Evolutionary conservation across 2,888 invertebrate species (phyloP).

Genomic region (Schizaphis graminum): DNA sequence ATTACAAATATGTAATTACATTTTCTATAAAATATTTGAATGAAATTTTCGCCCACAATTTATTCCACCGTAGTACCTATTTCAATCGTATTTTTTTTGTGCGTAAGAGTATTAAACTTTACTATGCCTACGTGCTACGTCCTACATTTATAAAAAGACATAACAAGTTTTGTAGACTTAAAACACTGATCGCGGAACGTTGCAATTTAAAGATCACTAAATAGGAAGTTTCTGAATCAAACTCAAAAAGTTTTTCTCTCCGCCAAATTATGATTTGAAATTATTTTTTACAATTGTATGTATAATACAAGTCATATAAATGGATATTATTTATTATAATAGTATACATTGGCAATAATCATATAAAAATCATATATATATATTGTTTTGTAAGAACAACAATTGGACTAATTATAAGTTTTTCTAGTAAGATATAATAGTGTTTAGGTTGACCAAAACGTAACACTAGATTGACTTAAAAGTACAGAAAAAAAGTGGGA

Average conservation of each 20-base stretch:
- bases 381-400: no score
- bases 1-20: no score
- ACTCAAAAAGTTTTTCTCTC: neutral
- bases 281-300: neutral
- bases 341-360: neutral
- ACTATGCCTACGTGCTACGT: neutral
- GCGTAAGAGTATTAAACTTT: neutral
- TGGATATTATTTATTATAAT: neutral
- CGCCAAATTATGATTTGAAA: neutral
- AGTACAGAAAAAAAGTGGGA: no score
- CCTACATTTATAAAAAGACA: neutral
- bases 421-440: no score
- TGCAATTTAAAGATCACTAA: neutral
- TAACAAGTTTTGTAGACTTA: neutral
- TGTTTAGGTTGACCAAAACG: no score
- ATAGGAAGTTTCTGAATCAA: neutral
- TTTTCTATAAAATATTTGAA: neutral
- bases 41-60: neutral
- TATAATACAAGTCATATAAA: neutral
- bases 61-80: neutral
- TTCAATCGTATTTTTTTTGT: neutral
- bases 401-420: no score
- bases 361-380: neutral
- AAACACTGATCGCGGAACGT: neutral
- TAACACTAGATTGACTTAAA: no score